These are phyloP conservation scores for Aurelia aurita DNA, from an alignment of 30 jellyfish, hydroid and myxozoan genomes.

Conservation along the genomic window DNA sequence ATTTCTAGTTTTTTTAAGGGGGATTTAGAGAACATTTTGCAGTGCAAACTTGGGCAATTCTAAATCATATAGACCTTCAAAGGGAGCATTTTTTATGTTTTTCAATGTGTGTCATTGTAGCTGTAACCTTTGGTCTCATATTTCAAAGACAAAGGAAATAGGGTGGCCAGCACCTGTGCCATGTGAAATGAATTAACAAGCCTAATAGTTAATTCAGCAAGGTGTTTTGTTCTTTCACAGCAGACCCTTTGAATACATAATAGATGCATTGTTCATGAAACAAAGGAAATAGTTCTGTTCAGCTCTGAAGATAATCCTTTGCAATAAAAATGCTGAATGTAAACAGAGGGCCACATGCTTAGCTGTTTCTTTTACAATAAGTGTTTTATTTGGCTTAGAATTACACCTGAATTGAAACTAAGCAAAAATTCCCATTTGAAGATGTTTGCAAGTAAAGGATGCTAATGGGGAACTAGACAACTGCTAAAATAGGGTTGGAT, in stretches of 20 bases:
- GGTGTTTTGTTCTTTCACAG: conserved; percentile 15
- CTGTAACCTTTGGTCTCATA: background rate
- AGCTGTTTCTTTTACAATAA: background rate
- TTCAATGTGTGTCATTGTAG: no score
- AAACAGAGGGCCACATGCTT: conserved; percentile 50
- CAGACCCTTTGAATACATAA: background rate
- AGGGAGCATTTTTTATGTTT: no score
- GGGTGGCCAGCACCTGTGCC: conserved; percentile 68
- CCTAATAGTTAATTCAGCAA: background rate
- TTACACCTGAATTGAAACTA: no score
- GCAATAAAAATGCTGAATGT: conserved; percentile 33
- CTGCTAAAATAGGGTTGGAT: background rate
- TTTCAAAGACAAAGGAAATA: background rate
- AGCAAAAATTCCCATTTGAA: no score
- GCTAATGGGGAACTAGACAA: background rate
- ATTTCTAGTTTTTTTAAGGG: no score
- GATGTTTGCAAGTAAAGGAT: no score
- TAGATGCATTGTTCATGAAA: background rate
- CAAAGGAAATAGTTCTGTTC: conserved; percentile 4
- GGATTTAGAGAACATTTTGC: no score
- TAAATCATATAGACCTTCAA: no score
- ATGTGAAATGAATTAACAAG: conserved; percentile 1
- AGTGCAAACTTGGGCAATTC: no score
- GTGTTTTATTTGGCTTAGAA: background rate
- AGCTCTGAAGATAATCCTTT: conserved; percentile 19